These are phyloP conservation scores for Drosophila saltans DNA, from an alignment of 1,140 invertebrate genomes.

Conservation along the genomic window DNA sequence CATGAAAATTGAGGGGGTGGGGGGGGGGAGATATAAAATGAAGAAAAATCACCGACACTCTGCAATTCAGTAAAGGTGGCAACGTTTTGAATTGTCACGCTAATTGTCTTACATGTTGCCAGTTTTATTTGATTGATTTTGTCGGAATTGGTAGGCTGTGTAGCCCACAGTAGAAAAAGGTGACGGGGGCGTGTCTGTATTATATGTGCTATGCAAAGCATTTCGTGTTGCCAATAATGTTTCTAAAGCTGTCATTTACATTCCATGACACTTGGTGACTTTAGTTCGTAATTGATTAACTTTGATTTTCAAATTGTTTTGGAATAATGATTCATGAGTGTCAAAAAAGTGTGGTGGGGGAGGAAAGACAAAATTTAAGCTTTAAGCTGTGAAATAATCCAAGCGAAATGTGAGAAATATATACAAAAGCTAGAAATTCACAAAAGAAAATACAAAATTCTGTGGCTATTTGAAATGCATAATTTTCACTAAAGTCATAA, in stretches of 20 bases:
- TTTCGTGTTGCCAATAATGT: conserved; percentile 47
- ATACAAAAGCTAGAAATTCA: neutral
- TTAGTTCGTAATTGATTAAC: conserved; percentile 68
- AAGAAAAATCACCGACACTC: conserved; percentile 33
- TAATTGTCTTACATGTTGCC: conserved; percentile 68
- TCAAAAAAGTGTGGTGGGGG: neutral
- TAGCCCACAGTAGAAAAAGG: neutral
- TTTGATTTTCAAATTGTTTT: conserved; percentile 63
- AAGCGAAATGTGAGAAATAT: neutral
- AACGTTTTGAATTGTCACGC: conserved; percentile 76
- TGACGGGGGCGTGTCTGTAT: neutral
- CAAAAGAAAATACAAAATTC: conserved; percentile 25
- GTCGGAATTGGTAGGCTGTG: conserved; percentile 3
- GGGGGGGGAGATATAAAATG: conserved; percentile 10
- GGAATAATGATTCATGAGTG: neutral
- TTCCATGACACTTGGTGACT: conserved; percentile 65
- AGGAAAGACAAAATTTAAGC: conserved; percentile 43
- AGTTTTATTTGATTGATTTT: conserved; percentile 47
- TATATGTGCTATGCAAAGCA: conserved; percentile 38
- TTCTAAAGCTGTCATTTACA: conserved; percentile 41
- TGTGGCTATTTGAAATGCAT: conserved; percentile 39
- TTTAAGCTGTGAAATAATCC: neutral
- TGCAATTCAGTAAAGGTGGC: conserved; percentile 40
- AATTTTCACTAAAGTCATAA: conserved; percentile 36
- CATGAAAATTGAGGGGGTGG: neutral